Percentiles rank a stretch among this genome's conserved stretches.
These are phyloP conservation scores for Leucoraja erinaceus DNA, from an alignment of 2,113 vertebrate species.

Conservation along the genomic window DNA sequence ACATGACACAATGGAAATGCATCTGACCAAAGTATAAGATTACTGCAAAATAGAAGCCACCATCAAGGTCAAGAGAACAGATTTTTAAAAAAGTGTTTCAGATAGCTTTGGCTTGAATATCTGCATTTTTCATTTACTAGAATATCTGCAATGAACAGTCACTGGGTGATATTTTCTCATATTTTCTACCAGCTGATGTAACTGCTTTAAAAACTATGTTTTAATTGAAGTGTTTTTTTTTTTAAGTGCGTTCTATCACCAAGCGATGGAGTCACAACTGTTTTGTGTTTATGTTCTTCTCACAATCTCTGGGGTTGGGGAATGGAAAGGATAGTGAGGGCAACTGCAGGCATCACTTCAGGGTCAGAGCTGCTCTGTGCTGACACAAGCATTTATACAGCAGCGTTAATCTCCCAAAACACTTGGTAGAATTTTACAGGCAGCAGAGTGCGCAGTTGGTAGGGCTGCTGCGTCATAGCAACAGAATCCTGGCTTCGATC, in stretches of 20 bases:
- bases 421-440: background rate
- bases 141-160: too few relatives aligned
- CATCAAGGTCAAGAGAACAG: background rate
- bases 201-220: background rate
- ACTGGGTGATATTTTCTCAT: background rate
- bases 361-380: background rate
- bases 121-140: too few relatives aligned
- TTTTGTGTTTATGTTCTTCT: background rate
- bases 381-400: background rate
- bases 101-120: background rate
- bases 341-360: background rate
- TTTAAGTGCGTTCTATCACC: background rate
- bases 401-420: background rate
- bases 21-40: background rate
- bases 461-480: too few relatives aligned
- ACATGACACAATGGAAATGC: background rate
- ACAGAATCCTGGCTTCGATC: too few relatives aligned
- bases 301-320: background rate
- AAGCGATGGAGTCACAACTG: background rate
- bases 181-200: background rate
- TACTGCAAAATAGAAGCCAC: background rate
- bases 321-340: background rate
- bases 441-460: too few relatives aligned
- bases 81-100: background rate
- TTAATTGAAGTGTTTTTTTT: background rate